These are phyloP conservation scores for Drosophila ogumai DNA, from an alignment of 1,140 invertebrate genomes.

Conservation along the genomic window DNA sequence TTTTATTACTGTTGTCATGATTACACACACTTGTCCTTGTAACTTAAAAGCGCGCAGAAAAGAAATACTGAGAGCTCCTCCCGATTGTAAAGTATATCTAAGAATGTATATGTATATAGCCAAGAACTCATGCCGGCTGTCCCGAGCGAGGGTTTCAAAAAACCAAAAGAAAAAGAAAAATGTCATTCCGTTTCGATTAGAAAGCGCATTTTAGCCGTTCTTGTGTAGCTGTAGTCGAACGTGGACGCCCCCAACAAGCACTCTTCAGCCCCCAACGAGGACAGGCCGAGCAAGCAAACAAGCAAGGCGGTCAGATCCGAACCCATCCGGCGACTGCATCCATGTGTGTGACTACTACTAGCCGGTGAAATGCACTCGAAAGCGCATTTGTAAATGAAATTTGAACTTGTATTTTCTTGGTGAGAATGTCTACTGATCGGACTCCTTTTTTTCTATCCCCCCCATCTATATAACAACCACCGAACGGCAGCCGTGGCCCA, in stretches of 20 bases:
- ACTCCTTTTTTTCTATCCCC: conserved; percentile 43
- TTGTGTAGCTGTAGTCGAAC: conserved; percentile 49
- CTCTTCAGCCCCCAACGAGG: conserved; percentile 52
- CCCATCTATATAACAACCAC: conserved; percentile 12
- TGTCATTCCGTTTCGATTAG: conserved; percentile 38
- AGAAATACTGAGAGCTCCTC: conserved; percentile 25
- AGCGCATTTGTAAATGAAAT: conserved; percentile 83
- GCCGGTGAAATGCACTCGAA: conserved; percentile 77
- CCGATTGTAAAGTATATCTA: conserved; percentile 33
- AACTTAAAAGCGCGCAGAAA: conserved; percentile 39
- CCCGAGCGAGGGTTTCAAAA: conserved; percentile 28
- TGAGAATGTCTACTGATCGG: conserved; percentile 49
- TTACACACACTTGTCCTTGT: conserved; percentile 53
- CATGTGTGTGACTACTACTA: conserved; percentile 59
- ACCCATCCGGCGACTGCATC: conserved; percentile 63
- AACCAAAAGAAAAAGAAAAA: background rate
- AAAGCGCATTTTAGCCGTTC: conserved; percentile 50
- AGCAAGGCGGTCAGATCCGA: conserved; percentile 43
- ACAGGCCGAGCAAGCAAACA: conserved; percentile 54
- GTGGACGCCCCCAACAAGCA: conserved; percentile 55
- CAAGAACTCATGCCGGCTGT: conserved; percentile 31
- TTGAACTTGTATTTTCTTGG: conserved; percentile 61
- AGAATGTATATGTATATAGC: conserved; percentile 45
- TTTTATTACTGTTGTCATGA: conserved; percentile 80
- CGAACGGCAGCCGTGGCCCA: conserved; percentile 89